phyloP scores from a whole-genome alignment of 2,113 vertebrate genomes.

The Vidua macroura region DNA sequence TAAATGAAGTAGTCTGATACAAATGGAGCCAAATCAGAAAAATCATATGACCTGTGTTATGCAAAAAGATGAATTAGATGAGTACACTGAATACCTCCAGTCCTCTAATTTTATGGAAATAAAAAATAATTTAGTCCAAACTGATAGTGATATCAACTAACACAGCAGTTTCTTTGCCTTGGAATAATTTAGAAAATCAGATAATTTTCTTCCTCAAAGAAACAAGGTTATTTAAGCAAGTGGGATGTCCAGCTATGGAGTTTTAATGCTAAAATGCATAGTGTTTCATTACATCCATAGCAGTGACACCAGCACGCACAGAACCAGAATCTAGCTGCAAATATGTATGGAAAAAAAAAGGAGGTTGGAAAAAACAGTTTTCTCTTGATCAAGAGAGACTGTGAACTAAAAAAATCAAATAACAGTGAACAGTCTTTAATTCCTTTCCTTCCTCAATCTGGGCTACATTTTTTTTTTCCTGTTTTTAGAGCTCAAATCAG shows the following conservation, averaged over 20 bases:
- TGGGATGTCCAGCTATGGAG: not conserved
- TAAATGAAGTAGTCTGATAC: not conserved
- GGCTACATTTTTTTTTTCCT: not conserved
- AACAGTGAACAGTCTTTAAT: not conserved
- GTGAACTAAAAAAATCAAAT: not conserved
- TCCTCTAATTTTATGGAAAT: not conserved
- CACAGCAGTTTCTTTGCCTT: not conserved
- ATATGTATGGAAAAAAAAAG: not conserved
- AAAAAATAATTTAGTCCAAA: not conserved
- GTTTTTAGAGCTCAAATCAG: not conserved
- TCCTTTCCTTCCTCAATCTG: not conserved
- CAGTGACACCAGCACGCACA: not conserved
- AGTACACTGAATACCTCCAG: not conserved
- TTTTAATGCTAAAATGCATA: not conserved
- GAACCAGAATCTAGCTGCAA: not conserved
- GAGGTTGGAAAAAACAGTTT: not conserved
- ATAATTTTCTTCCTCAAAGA: not conserved
- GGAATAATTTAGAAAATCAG: not conserved
- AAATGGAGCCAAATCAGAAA: conserved; percentile 3
- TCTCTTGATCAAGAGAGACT: not conserved
- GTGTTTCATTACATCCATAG: not conserved
- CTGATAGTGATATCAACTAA: not conserved
- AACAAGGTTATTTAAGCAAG: not conserved
- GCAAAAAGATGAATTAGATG: not conserved
- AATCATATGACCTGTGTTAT: not conserved